Evolutionary conservation across 2,113 vertebrate genomes (phyloP), one percentile per base, ranked within the genome.

Genomic region (Pampusana beccarii): DNA sequence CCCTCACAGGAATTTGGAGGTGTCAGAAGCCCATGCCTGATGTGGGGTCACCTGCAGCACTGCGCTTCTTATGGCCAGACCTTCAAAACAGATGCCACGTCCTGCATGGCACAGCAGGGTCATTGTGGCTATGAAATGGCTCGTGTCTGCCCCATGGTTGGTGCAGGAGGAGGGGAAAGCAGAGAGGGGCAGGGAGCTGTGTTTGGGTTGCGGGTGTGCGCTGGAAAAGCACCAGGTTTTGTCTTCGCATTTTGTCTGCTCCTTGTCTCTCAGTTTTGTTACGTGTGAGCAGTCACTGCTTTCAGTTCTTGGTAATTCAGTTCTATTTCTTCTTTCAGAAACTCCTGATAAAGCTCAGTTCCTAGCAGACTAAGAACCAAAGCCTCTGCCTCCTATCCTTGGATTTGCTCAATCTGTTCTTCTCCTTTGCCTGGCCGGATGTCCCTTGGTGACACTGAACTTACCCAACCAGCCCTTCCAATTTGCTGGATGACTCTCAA

Each of bases 221-320:
- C 40, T 50, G 71, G 70, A 73, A 92, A 42, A 51, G 53, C 16
- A 56, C 14, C 1, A 3, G 25, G 19, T 51, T 70, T 61, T 77
- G 25, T 34, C 31, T 62, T 74, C 29, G 26, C 8, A 2, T 53
- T 79, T 28, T 46, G 25, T 38, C 44, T 53, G 26, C 20, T 62
- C 10, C 51, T 56, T 24, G 60, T n/a, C 53, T n/a, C 38, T 79
- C 56, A n/a, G 54, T 9, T 80, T 38, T 70, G 50, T 75, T 48
- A 57, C 0, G 0, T 8, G 36, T 38, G 36, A 67, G 40, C 31
- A 53, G 13, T 24, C 1, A 1, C 16, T 62, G 56, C 51, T 66
- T 90, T 94, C 0, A 0, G 18, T 87, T 86, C 24, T 69, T 20
- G 17, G 29, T n/a, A 73, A 81, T 36, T 77, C 38, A 60, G 34